Percentiles rank a stretch among this genome's conserved stretches.
These are phyloP conservation scores for Pangasius krempfi DNA, from an alignment of 2,797 vertebrate species.

Conservation along the genomic window DNA sequence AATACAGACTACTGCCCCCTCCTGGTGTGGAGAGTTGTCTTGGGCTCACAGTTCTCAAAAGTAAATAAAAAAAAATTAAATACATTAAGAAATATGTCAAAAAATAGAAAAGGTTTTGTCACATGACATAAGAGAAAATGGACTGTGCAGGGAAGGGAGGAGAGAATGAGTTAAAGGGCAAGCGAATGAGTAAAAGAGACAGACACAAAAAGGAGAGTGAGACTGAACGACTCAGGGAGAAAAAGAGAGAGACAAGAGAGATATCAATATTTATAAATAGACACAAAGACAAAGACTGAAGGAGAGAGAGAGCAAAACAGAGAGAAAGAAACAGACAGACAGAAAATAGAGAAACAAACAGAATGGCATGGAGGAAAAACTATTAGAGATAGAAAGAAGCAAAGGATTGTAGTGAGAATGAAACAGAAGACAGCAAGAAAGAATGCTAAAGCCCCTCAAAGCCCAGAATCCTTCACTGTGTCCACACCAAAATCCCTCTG, in stretches of 20 bases:
- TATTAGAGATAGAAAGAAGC: not conserved
- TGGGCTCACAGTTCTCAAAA: not conserved
- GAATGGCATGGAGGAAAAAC: not conserved
- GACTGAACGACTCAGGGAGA: not conserved
- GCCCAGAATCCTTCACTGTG: conserved; percentile 15
- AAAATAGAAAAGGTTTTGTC: not conserved
- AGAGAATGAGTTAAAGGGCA: not conserved
- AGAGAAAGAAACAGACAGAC: too few relatives aligned
- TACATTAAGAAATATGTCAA: not conserved
- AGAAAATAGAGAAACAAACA: not conserved
- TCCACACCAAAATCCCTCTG: conserved; percentile 6
- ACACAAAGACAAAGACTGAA: not conserved
- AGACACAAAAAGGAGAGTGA: not conserved
- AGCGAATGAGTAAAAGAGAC: not conserved
- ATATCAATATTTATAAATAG: not conserved
- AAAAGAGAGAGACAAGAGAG: not conserved
- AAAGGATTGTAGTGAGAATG: not conserved
- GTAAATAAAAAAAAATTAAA: not conserved
- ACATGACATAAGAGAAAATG: not conserved
- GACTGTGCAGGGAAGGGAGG: not conserved
- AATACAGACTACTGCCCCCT: not conserved
- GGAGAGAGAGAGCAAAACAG: not conserved
- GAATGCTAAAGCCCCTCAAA: not conserved
- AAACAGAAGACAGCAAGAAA: not conserved
- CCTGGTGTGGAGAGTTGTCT: not conserved